A percentile compares a stretch with the other conserved stretches of the same genome.
phyloP scores from a whole-genome alignment of 2,888 invertebrate species.

The Unio pictorum region DNA sequence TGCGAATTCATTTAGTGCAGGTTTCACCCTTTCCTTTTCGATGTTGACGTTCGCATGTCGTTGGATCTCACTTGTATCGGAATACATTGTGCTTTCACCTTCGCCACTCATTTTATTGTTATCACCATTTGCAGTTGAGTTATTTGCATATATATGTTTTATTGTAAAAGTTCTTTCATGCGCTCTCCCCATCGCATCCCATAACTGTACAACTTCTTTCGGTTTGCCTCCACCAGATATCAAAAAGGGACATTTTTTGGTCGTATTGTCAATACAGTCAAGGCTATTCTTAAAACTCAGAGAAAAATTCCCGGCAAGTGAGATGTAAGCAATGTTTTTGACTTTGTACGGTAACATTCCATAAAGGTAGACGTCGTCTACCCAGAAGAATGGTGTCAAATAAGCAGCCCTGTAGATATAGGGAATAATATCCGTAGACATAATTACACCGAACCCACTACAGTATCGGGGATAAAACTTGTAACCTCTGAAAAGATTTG shows the following conservation, averaged over 20 bases:
- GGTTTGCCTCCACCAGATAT: conserved; percentile 19
- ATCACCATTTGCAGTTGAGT: too few relatives aligned
- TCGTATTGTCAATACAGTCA: conserved; percentile 21
- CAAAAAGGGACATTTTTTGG: conserved; percentile 20
- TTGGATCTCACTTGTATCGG: too few relatives aligned
- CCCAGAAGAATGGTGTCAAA: conserved; percentile 38
- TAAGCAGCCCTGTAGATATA: conserved; percentile 24
- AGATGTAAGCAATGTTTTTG: conserved; percentile 23
- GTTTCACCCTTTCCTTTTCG: too few relatives aligned
- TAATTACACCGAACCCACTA: conserved; percentile 30
- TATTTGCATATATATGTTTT: too few relatives aligned
- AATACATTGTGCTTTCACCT: too few relatives aligned
- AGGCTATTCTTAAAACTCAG: conserved; percentile 7
- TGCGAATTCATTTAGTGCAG: too few relatives aligned
- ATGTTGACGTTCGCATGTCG: too few relatives aligned
- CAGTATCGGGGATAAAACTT: conserved; percentile 32
- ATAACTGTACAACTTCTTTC: conserved; percentile 13
- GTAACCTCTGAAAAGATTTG: conserved; percentile 20
- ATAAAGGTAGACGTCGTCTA: conserved; percentile 34
- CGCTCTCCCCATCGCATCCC: conserved; percentile 4
- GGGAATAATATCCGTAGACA: conserved; percentile 30
- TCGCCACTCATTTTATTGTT: too few relatives aligned
- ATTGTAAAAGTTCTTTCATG: too few relatives aligned
- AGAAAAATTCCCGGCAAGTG: conserved; percentile 10
- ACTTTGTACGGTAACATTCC: conserved; percentile 26